phyloP scores from a whole-genome alignment of 2,888 invertebrate genomes.

The Rhopalosiphum nymphaeae region DNA sequence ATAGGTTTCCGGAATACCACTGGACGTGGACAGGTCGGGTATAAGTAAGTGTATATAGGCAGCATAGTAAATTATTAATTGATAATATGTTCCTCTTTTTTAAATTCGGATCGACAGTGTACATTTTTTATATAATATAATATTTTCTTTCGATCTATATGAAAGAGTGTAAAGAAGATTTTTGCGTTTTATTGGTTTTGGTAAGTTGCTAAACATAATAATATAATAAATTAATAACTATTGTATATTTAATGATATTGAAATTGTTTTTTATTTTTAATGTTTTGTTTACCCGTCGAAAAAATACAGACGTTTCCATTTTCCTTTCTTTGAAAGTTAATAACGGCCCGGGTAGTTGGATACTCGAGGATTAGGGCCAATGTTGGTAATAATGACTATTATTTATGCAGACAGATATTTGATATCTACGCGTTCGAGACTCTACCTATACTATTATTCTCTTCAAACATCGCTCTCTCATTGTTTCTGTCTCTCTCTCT shows the following conservation, averaged over 20 bases:
- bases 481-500: background rate
- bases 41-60: background rate
- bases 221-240: background rate
- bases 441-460: background rate
- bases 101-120: background rate
- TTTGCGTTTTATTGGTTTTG: background rate
- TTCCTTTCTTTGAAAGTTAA: background rate
- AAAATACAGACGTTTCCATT: background rate
- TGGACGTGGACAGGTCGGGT: background rate
- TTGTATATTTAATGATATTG: background rate
- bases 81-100: background rate
- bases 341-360: background rate
- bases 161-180: background rate
- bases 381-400: background rate
- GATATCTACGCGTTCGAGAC: background rate
- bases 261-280: background rate
- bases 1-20: conserved; percentile 56
- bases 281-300: background rate
- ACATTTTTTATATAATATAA: background rate
- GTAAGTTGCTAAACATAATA: too few relatives aligned
- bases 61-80: background rate
- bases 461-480: background rate
- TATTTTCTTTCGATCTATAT: too few relatives aligned
- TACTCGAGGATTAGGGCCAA: background rate
- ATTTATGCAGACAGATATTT: conserved; percentile 35